Conservation (phyloP, 2,888 invertebrate genomes). For the Meteorus cinctellus region DNA sequence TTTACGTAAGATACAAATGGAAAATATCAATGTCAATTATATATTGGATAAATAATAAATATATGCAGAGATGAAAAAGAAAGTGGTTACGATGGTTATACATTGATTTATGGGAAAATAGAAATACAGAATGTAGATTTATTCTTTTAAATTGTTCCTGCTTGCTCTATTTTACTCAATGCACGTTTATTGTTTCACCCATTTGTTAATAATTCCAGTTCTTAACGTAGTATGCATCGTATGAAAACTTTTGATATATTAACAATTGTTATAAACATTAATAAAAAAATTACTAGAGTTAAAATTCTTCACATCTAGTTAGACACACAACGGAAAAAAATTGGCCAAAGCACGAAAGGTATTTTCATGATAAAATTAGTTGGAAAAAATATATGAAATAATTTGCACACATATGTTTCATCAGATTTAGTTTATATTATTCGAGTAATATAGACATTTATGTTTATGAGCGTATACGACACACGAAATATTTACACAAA, state of each 20-base stretch:
- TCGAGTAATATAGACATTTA: not conserved
- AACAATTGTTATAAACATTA: slow-evolving; percentile 35
- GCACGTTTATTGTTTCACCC: not conserved
- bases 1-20: not conserved
- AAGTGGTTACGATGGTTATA: slow-evolving; percentile 30
- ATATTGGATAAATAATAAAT: slow-evolving; percentile 33
- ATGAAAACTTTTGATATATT: slow-evolving; percentile 30
- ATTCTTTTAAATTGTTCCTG: not conserved
- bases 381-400: not conserved
- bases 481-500: slow-evolving; percentile 21
- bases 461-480: slow-evolving; percentile 13
- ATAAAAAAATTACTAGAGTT: slow-evolving; percentile 30
- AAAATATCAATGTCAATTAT: slow-evolving; percentile 27
- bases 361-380: not conserved
- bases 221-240: slow-evolving; percentile 4
- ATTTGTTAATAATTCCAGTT: not conserved
- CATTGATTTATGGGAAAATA: not conserved
- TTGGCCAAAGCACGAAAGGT: slow-evolving; percentile 58
- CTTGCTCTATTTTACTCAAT: not conserved
- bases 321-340: slow-evolving; percentile 68
- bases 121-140: not conserved
- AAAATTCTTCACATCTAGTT: slow-evolving; percentile 52
- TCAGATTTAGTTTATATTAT: not conserved
- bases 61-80: slow-evolving; percentile 13
- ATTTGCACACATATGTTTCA: slow-evolving; percentile 21